phyloP scores from a whole-genome alignment of 2,113 vertebrate genomes.

The Zosterops hypoxanthus region DNA sequence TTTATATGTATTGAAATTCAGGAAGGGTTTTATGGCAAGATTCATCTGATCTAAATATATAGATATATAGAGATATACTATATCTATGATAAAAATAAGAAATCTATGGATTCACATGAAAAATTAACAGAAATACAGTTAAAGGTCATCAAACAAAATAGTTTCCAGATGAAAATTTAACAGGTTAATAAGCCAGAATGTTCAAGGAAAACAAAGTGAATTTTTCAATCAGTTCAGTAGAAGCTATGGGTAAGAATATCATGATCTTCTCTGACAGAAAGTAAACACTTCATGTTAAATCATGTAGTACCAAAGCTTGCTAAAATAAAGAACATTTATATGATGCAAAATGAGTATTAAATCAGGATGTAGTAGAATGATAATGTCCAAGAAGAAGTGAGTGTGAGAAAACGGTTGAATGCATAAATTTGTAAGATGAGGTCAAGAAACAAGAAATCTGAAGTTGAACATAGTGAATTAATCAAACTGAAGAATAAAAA shows the following conservation, averaged over 20 bases:
- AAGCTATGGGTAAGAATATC: background rate
- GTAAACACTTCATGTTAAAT: background rate
- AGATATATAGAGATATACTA: too few relatives aligned
- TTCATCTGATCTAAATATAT: background rate
- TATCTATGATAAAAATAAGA: background rate
- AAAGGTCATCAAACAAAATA: background rate
- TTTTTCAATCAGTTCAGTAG: background rate
- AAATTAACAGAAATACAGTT: background rate
- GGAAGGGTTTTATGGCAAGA: background rate
- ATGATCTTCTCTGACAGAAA: background rate
- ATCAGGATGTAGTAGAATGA: background rate
- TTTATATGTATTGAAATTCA: background rate
- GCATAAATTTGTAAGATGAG: background rate
- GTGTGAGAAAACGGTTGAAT: background rate
- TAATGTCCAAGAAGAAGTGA: background rate
- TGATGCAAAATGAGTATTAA: background rate
- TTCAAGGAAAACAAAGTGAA: background rate
- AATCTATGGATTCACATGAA: background rate
- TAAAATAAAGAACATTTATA: background rate
- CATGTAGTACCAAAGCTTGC: background rate
- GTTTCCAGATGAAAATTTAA: background rate
- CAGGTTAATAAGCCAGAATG: background rate
- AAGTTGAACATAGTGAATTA: background rate
- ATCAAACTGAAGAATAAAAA: background rate
- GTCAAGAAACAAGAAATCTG: background rate